Evolutionary conservation across 2,797 vertebrate species (phyloP).

Genomic region (Artibeus lituratus): DNA sequence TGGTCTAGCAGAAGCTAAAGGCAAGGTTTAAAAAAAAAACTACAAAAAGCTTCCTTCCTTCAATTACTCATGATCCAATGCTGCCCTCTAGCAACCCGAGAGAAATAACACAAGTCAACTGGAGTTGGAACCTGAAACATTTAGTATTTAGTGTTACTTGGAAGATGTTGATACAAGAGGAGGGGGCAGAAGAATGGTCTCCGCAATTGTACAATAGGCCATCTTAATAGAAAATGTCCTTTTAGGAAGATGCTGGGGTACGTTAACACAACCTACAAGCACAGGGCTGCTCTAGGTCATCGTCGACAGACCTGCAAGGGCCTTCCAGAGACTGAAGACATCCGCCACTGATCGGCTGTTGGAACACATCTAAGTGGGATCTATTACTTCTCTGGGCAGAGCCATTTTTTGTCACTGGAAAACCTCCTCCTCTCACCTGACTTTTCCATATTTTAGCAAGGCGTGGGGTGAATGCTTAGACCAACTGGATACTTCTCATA

Average conservation of each 20-base stretch:
- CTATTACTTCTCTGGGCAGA: not conserved
- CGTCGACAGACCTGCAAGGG: not conserved
- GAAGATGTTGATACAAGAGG: not conserved
- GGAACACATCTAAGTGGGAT: not conserved
- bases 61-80: not conserved
- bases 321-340: not conserved
- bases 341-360: not conserved
- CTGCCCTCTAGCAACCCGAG: constrained; percentile 74
- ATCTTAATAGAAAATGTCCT: not conserved
- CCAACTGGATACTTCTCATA: not conserved
- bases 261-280: not conserved
- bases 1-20: not conserved
- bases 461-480: not conserved
- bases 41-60: not conserved
- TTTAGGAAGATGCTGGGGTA: not conserved
- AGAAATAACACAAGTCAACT: not conserved
- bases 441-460: not conserved
- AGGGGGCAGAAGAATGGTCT: not conserved
- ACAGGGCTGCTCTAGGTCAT: not conserved
- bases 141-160: not conserved
- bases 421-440: not conserved
- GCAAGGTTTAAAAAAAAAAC: not conserved
- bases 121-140: not conserved
- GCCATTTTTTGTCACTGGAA: not conserved
- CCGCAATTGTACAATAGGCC: not conserved